These are phyloP conservation scores for Platorchestia sp. DNA, from an alignment of 1,140 invertebrate genomes.

Conservation along the genomic window DNA sequence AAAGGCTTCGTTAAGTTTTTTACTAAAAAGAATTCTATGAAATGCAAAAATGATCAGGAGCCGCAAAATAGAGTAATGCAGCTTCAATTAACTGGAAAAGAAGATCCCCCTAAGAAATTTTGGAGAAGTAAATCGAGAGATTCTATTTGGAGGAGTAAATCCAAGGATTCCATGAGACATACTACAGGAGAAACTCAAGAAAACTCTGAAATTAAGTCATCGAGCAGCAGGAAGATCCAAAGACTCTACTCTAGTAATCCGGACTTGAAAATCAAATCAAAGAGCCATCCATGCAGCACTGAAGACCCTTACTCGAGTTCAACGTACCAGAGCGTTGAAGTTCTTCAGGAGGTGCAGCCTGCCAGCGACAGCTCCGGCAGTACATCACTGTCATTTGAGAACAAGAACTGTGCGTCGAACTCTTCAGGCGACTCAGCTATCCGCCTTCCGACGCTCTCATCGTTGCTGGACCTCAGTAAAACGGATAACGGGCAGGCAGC, in stretches of 20 bases:
- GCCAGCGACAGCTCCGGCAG: background rate
- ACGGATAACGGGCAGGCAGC: background rate
- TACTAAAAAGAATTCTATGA: background rate
- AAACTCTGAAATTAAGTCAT: background rate
- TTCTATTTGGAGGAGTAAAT: constrained; percentile 27
- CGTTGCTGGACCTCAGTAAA: background rate
- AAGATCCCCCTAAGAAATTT: background rate
- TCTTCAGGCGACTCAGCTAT: background rate
- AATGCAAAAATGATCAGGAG: background rate
- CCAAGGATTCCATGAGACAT: background rate
- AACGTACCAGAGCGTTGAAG: background rate
- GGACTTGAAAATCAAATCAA: background rate
- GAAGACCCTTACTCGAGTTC: background rate
- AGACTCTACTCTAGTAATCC: constrained; percentile 9
- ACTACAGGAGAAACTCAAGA: background rate
- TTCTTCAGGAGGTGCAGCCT: background rate
- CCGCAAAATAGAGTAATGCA: background rate
- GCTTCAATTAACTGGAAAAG: background rate
- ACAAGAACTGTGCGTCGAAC: background rate
- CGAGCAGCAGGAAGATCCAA: background rate
- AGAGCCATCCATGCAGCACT: background rate
- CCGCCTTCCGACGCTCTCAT: constrained; percentile 5
- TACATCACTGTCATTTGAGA: background rate
- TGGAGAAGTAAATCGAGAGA: constrained; percentile 13
- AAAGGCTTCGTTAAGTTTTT: constrained; percentile 25